These are phyloP conservation scores for Drosophila kuntzei DNA, from an alignment of 2,888 invertebrate species.

Conservation along the genomic window DNA sequence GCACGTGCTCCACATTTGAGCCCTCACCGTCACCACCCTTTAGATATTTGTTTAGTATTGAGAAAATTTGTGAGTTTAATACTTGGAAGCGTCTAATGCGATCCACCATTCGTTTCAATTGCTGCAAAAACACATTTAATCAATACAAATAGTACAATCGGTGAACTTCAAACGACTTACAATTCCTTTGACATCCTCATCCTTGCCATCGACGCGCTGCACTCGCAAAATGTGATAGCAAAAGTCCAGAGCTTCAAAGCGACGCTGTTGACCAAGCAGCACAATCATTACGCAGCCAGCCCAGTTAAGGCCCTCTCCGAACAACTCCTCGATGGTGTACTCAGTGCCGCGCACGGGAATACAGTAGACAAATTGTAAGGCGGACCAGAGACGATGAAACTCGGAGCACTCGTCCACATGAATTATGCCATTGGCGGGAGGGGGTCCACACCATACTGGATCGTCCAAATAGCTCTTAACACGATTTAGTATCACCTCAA, in stretches of 20 bases:
- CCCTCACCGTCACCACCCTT: constrained; percentile 93
- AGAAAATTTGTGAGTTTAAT: constrained; percentile 98
- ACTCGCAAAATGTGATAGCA: constrained; percentile 98
- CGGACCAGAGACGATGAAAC: constrained; percentile 98
- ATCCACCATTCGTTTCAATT: constrained; percentile 98
- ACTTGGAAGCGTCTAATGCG: constrained; percentile 99
- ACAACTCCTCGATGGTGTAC: constrained; percentile 98
- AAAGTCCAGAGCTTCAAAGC: constrained; percentile 99
- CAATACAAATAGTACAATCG: background rate
- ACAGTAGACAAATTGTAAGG: constrained; percentile 98
- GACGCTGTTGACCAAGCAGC: constrained; percentile 96
- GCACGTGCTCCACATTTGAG: constrained; percentile 97
- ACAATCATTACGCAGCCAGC: constrained; percentile 99
- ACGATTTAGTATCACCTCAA: constrained; percentile 96
- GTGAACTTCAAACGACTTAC: constrained; percentile 87
- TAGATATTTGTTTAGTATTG: constrained; percentile 96
- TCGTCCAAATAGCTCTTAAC: constrained; percentile 94
- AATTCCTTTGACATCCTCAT: constrained; percentile 97
- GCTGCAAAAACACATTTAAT: constrained; percentile 87
- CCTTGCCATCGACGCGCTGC: constrained; percentile 97
- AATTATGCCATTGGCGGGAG: constrained; percentile 96
- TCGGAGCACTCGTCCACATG: constrained; percentile 98
- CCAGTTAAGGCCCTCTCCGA: constrained; percentile 99
- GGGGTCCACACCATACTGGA: constrained; percentile 96
- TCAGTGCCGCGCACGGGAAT: constrained; percentile 98